phyloP scores from a whole-genome alignment of 2,113 vertebrate genomes.

The Sinocyclocheilus anophthalmus region DNA sequence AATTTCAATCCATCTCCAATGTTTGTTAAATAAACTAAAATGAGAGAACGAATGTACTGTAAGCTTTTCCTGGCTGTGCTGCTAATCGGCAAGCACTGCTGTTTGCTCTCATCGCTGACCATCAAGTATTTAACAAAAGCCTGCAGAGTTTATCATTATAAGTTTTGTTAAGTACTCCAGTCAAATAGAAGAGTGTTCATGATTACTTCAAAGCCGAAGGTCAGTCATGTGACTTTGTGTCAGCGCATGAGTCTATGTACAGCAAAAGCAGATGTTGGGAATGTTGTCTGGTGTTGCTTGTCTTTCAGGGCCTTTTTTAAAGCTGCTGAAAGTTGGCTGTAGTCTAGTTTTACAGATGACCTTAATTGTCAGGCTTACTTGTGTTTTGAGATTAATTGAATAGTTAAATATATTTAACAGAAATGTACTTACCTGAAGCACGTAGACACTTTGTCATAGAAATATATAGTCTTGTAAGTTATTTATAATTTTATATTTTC shows the following conservation, averaged over 20 bases:
- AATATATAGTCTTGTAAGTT: not conserved
- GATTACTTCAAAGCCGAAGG: slow-evolving; percentile 11
- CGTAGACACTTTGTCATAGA: not conserved
- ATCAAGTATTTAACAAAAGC: slow-evolving; percentile 39
- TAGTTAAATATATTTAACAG: not conserved
- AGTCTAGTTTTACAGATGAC: not conserved
- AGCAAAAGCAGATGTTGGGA: not conserved
- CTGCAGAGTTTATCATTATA: slow-evolving; percentile 11
- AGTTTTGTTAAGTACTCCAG: slow-evolving; percentile 26
- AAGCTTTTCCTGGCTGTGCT: slow-evolving; percentile 30
- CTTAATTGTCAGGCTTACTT: too few species aligned
- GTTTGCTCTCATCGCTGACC: slow-evolving; percentile 4
- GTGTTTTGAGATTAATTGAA: too few species aligned
- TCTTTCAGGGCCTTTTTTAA: not conserved
- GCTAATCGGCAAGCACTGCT: not conserved
- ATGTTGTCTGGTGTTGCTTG: not conserved
- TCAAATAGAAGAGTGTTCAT: slow-evolving; percentile 12
- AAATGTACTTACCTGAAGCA: not conserved
- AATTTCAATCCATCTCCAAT: slow-evolving; percentile 31
- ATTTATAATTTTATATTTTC: not conserved
- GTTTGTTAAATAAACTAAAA: slow-evolving; percentile 31
- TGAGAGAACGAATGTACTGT: slow-evolving; percentile 8
- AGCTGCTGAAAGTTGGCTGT: not conserved
- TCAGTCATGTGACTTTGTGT: not conserved
- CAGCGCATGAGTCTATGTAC: not conserved